These are phyloP conservation scores for Brachyrhaphis roseni DNA, from an alignment of 2,797 vertebrate genomes.

Conservation along the genomic window DNA sequence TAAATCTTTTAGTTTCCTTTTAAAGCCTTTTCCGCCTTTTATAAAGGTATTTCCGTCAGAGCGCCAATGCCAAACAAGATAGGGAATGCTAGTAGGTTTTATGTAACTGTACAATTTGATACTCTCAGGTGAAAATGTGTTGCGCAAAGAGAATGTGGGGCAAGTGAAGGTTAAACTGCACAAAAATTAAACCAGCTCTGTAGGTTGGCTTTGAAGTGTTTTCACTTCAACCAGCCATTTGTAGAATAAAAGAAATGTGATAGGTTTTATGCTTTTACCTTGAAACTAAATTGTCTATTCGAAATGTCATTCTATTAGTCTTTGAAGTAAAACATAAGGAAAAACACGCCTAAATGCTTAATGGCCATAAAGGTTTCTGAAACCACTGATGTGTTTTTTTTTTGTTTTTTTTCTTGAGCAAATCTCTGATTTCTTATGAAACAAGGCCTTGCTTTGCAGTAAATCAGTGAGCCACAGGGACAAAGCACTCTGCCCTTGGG, in stretches of 20 bases:
- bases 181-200: slow-evolving; percentile 2
- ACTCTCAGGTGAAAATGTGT: slow-evolving; percentile 4
- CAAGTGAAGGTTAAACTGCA: slow-evolving; percentile 41
- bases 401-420: slow-evolving; percentile 52
- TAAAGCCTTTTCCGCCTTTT: neutral
- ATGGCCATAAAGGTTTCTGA: slow-evolving; percentile 53
- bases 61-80: neutral
- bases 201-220: slow-evolving; percentile 34
- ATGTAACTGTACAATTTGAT: neutral
- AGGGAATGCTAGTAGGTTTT: neutral
- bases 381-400: slow-evolving; percentile 29
- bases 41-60: neutral
- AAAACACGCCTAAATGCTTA: slow-evolving; percentile 54
- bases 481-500: slow-evolving; percentile 67
- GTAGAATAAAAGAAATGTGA: slow-evolving; percentile 39
- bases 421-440: slow-evolving; percentile 70
- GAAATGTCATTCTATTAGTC: slow-evolving; percentile 45
- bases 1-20: neutral
- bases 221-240: slow-evolving; percentile 37
- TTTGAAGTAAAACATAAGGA: slow-evolving; percentile 47
- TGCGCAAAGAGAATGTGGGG: slow-evolving; percentile 17
- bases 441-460: slow-evolving; percentile 53
- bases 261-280: slow-evolving; percentile 44
- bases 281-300: slow-evolving; percentile 50
- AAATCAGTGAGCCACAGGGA: slow-evolving; percentile 72